A percentile compares a stretch with the other conserved stretches of the same genome.
These are phyloP conservation scores for Bhutanitis thaidina DNA, from an alignment of 2,888 invertebrate genomes.

Conservation along the genomic window DNA sequence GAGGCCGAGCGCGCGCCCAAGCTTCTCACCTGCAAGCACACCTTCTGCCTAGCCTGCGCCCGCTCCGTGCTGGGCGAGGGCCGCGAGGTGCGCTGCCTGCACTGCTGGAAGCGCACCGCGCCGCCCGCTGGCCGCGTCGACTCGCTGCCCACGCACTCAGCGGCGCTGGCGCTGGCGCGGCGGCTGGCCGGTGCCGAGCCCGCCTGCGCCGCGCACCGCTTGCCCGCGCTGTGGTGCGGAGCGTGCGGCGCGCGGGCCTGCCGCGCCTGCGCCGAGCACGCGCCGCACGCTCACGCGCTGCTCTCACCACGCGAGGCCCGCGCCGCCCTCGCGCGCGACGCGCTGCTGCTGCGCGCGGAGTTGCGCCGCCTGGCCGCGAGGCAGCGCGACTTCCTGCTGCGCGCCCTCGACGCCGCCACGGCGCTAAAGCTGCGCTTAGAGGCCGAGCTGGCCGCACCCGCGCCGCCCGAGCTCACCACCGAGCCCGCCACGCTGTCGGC, in stretches of 20 bases:
- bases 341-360: constrained; percentile 75
- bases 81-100: background rate
- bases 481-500: background rate
- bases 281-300: background rate
- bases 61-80: background rate
- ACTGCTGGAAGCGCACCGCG: background rate
- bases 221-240: background rate
- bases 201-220: background rate
- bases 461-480: background rate
- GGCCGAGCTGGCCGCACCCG: constrained; percentile 77
- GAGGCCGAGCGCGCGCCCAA: background rate
- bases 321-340: background rate
- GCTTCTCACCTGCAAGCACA: background rate
- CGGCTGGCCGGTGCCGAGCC: too few relatives aligned
- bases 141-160: too few relatives aligned
- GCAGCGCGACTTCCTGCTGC: too few relatives aligned
- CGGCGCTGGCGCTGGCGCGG: too few relatives aligned
- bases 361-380: constrained; percentile 83
- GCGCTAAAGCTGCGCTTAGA: constrained; percentile 87
- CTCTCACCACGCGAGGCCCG: constrained; percentile 68
- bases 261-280: background rate
- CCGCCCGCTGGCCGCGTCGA: too few relatives aligned
- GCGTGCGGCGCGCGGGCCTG: background rate
- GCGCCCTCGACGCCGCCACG: constrained; percentile 82
- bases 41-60: background rate